Conservation (phyloP, 2,113 vertebrate genomes). For the Varanus komodoensis region DNA sequence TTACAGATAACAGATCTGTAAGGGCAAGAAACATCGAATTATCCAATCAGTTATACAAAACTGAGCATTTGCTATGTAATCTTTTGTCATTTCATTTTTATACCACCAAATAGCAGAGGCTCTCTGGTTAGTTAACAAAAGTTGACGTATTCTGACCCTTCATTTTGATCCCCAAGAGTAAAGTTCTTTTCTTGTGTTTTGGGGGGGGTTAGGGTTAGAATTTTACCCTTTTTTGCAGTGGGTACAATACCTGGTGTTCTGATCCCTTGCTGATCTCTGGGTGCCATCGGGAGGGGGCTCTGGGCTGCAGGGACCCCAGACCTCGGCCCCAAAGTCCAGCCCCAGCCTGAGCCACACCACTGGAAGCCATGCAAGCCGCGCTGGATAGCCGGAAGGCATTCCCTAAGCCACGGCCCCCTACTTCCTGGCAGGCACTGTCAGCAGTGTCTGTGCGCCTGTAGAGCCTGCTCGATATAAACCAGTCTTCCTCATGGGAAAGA, state of each 20-base stretch:
- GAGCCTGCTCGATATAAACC: neutral
- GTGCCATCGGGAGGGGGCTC: no score
- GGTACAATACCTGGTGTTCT: conserved; percentile 83
- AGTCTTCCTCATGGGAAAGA: neutral
- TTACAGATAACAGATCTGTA: conserved; percentile 75
- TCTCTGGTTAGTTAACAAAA: no score
- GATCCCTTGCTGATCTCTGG: no score
- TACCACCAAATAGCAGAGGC: no score
- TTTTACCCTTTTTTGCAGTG: conserved; percentile 73
- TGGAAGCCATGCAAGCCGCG: neutral
- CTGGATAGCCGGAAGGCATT: neutral
- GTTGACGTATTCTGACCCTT: no score
- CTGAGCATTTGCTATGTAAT: conserved; percentile 81
- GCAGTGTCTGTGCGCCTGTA: neutral
- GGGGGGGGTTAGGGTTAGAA: no score
- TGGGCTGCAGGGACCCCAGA: no score
- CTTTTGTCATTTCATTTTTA: no score
- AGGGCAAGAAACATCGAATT: conserved; percentile 83
- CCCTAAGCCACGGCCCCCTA: neutral
- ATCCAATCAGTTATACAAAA: conserved; percentile 84
- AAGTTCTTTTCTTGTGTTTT: conserved; percentile 70
- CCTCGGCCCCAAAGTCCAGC: no score
- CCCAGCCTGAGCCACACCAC: no score
- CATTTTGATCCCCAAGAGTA: conserved; percentile 93
- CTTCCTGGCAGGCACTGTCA: neutral